Evolutionary conservation across 2,797 vertebrate genomes (phyloP).

Genomic region (Thaleichthys pacificus): DNA sequence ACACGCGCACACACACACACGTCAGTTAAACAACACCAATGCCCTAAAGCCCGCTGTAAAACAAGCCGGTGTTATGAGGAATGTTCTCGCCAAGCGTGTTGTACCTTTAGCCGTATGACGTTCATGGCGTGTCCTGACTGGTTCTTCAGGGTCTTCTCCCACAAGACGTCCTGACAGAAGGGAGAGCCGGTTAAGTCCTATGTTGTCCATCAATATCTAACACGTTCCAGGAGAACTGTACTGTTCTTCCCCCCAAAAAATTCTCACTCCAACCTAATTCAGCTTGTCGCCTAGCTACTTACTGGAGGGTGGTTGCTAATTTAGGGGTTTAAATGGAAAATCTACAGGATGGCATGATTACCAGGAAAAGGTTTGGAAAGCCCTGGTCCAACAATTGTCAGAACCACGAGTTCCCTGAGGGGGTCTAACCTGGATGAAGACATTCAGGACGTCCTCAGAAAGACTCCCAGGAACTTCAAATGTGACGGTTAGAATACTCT

Average conservation of each 20-base stretch:
- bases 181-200: not conserved
- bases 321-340: too few species aligned
- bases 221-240: too few species aligned
- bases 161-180: conserved; percentile 85
- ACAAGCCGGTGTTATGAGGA: not conserved
- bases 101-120: conserved; percentile 90
- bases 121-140: conserved; percentile 82
- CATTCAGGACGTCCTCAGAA: conserved; percentile 85
- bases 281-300: too few species aligned
- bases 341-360: too few species aligned
- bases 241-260: too few species aligned
- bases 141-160: conserved; percentile 90
- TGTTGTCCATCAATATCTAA: too few species aligned
- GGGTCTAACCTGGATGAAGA: conserved; percentile 87
- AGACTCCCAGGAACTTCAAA: conserved; percentile 88
- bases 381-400: too few species aligned
- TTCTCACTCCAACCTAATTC: too few species aligned
- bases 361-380: too few species aligned
- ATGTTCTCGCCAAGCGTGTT: conserved; percentile 27
- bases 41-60: conserved; percentile 23
- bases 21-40: conserved; percentile 23
- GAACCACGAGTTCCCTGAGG: too few species aligned
- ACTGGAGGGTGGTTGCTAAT: too few species aligned
- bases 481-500: conserved; percentile 91
- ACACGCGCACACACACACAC: conserved; percentile 7